Conservation (phyloP, 2,113 vertebrate species). For the Lota lota region DNA sequence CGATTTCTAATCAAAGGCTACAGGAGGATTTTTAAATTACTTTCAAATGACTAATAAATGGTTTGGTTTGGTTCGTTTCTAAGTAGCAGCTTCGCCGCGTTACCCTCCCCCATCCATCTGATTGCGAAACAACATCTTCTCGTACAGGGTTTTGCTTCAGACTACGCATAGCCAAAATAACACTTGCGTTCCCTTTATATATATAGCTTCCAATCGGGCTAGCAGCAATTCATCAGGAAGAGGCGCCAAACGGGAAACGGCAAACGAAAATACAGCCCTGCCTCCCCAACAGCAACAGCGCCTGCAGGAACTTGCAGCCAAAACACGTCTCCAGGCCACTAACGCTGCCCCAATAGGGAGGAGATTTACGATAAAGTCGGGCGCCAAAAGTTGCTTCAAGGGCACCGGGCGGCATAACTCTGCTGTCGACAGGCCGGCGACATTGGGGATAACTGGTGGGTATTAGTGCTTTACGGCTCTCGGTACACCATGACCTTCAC, state of each 20-base stretch:
- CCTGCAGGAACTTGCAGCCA: slow-evolving; percentile 17
- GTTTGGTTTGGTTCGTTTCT: neutral
- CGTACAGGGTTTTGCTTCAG: slow-evolving; percentile 24
- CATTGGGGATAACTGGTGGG: slow-evolving; percentile 20
- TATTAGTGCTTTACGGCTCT: slow-evolving; percentile 20
- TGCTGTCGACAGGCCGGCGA: too few species aligned
- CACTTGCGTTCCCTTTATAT: slow-evolving; percentile 42
- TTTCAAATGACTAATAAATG: neutral
- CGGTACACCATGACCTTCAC: slow-evolving; percentile 23
- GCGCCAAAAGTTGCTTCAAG: slow-evolving; percentile 41
- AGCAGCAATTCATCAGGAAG: slow-evolving; percentile 36
- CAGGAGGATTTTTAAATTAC: neutral
- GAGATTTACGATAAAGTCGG: slow-evolving; percentile 29
- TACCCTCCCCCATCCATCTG: slow-evolving; percentile 15
- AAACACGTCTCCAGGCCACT: slow-evolving; percentile 48
- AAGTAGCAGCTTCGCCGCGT: slow-evolving; percentile 3
- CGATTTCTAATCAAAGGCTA: slow-evolving; percentile 34
- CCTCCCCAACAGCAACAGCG: slow-evolving; percentile 7
- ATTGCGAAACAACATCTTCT: slow-evolving; percentile 24
- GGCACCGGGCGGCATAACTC: slow-evolving; percentile 24
- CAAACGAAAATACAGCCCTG: neutral
- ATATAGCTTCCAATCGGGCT: slow-evolving; percentile 55
- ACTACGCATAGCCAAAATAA: slow-evolving; percentile 36
- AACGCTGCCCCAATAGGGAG: slow-evolving; percentile 36
- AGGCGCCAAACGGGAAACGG: slow-evolving; percentile 21